phyloP scores from a whole-genome alignment of 1,140 invertebrate species.

The Reticulitermes speratus region DNA sequence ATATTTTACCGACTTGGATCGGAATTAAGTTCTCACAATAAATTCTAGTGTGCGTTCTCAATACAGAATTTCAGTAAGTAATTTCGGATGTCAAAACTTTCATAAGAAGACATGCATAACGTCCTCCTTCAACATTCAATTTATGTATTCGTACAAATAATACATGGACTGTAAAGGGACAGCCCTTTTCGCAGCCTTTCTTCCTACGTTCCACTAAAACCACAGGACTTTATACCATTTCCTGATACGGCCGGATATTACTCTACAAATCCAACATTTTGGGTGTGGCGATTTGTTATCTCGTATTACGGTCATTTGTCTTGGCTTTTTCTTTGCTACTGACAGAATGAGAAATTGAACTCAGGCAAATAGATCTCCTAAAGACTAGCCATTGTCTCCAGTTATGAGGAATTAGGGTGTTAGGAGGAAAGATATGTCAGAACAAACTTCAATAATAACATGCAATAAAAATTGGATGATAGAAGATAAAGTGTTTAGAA shows the following conservation, averaged over 20 bases:
- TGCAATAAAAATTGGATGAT: neutral
- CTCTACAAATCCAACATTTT: neutral
- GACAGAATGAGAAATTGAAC: constrained; percentile 18
- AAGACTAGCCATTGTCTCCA: neutral
- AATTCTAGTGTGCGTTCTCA: too few relatives aligned
- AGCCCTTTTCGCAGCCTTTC: neutral
- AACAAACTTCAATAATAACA: constrained; percentile 8
- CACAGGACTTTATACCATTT: neutral
- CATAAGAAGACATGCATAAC: too few relatives aligned
- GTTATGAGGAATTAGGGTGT: neutral
- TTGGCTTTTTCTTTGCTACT: neutral
- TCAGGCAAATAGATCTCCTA: neutral
- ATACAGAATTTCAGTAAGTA: too few relatives aligned
- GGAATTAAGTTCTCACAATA: too few relatives aligned
- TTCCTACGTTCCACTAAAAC: neutral
- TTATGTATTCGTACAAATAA: neutral
- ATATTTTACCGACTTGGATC: too few relatives aligned
- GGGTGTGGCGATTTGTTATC: constrained; percentile 14
- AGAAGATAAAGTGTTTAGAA: neutral
- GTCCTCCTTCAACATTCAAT: too few relatives aligned
- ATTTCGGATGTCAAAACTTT: too few relatives aligned
- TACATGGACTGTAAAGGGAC: neutral
- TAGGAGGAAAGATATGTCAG: neutral
- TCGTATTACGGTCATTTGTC: constrained; percentile 12
- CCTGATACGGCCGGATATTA: neutral